phyloP scores from a whole-genome alignment of 2,797 vertebrate species.

The Luscinia megarhynchos region DNA sequence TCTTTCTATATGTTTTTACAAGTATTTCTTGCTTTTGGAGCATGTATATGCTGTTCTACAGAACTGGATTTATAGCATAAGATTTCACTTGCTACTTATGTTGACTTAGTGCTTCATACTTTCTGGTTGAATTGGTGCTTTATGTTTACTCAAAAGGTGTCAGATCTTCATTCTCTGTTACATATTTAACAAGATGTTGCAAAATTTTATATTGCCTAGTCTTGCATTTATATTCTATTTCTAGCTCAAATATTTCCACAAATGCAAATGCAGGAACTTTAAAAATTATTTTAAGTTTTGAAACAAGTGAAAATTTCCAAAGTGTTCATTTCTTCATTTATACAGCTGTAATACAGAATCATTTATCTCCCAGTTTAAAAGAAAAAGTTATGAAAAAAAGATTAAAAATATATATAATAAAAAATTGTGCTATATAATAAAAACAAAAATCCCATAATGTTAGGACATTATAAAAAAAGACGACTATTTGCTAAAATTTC shows the following conservation, averaged over 20 bases:
- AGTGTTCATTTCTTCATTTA: fast-evolving
- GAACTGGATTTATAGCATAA: neutral
- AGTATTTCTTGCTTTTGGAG: neutral
- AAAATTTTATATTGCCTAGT: neutral
- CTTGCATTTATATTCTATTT: neutral
- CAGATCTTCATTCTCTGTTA: neutral
- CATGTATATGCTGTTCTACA: fast-evolving
- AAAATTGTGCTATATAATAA: neutral
- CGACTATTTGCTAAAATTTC: neutral
- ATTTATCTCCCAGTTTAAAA: neutral
- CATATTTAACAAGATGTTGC: neutral
- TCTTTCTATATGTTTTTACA: neutral
- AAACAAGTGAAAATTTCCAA: neutral
- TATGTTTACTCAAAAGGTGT: neutral
- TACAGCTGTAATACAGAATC: neutral
- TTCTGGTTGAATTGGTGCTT: neutral
- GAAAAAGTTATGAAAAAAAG: neutral
- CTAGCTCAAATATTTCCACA: neutral
- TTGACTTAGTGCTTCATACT: neutral
- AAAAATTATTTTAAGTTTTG: neutral
- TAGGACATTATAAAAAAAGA: neutral
- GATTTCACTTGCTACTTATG: neutral
- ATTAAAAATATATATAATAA: neutral
- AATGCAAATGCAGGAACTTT: neutral
- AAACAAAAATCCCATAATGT: neutral